Conservation (phyloP, 2,888 invertebrate genomes). For the Chesias legatella region DNA sequence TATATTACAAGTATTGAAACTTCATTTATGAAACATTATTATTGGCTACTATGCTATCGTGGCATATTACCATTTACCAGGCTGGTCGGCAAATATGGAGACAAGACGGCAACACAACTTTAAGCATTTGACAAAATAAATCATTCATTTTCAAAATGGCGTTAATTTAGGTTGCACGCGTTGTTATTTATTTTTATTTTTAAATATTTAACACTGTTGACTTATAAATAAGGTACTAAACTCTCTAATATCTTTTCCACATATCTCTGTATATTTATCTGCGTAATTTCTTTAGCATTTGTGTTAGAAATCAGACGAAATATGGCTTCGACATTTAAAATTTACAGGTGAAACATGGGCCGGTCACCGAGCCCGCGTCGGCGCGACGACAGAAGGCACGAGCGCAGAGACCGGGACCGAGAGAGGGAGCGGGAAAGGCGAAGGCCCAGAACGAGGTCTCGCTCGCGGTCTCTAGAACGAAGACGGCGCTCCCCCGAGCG, state of each 20-base stretch:
- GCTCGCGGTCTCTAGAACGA: conserved; percentile 67
- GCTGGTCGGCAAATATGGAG: too few relatives aligned
- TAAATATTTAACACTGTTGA: conserved; percentile 63
- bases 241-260: background rate
- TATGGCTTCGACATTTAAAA: background rate
- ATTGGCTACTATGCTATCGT: too few relatives aligned
- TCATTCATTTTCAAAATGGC: conserved; percentile 65
- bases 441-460: conserved; percentile 62
- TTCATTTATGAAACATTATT: too few relatives aligned
- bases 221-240: conserved; percentile 58
- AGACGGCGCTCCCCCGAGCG: conserved; percentile 70
- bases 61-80: too few relatives aligned
- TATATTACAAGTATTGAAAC: too few relatives aligned
- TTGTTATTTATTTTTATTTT: conserved; percentile 60
- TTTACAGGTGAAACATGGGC: conserved; percentile 55
- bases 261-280: background rate
- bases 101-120: background rate
- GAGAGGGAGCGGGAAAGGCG: conserved; percentile 67
- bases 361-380: conserved; percentile 75
- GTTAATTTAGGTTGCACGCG: conserved; percentile 61
- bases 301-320: background rate
- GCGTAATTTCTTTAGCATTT: background rate
- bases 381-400: conserved; percentile 62
- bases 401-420: conserved; percentile 55
- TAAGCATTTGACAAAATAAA: conserved; percentile 14